Evolutionary conservation across 2,797 vertebrate species (phyloP).

Genomic region (Catostomus latipinnis): DNA sequence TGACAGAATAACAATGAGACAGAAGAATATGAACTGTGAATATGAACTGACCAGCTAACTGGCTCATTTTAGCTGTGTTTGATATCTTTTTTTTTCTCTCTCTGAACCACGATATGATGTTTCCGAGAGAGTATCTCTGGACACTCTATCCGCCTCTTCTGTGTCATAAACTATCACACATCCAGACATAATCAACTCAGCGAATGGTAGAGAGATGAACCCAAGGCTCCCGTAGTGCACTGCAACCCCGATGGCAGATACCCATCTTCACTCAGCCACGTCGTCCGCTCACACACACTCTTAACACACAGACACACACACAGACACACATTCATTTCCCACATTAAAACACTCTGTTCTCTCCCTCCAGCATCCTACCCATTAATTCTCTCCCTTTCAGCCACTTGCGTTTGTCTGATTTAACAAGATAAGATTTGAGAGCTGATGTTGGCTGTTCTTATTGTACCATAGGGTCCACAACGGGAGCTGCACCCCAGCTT

Average conservation of each 20-base stretch:
- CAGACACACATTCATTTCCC: constrained; percentile 33
- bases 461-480: constrained; percentile 87
- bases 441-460: constrained; percentile 92
- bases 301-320: too few species aligned
- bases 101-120: background rate
- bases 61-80: too few species aligned
- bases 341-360: constrained; percentile 58
- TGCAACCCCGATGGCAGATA: constrained; percentile 57
- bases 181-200: constrained; percentile 50
- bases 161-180: constrained; percentile 42
- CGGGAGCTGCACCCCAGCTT: constrained; percentile 83
- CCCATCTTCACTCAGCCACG: constrained; percentile 54
- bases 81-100: background rate
- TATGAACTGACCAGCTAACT: too few species aligned
- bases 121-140: background rate
- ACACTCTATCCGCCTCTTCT: constrained; percentile 45
- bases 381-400: constrained; percentile 91
- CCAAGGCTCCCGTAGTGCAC: constrained; percentile 32
- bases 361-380: constrained; percentile 67
- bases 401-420: constrained; percentile 87
- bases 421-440: constrained; percentile 98
- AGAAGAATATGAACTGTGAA: constrained; percentile 66
- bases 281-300: constrained; percentile 61
- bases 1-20: constrained; percentile 72
- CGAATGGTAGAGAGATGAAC: constrained; percentile 43